Evolutionary conservation across 2,888 invertebrate genomes (phyloP), one percentile per base, ranked within the genome.

Genomic region (Yponomeuta cagnagella): DNA sequence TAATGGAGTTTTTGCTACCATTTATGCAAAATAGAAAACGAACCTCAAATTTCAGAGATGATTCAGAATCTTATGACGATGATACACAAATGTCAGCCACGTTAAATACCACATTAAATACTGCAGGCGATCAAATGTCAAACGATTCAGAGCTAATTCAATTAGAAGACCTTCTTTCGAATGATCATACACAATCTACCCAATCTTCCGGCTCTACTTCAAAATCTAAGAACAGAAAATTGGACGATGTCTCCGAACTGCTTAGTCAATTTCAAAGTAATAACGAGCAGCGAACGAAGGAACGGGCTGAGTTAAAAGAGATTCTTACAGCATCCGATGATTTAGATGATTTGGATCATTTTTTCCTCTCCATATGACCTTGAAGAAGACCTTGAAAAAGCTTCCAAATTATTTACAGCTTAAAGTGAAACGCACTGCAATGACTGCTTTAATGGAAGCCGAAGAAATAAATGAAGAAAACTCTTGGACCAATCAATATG

Each of bases 401-500:
- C 73, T 73, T 73, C 66, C 71, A n/a, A 63, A 65, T 71, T 73
- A 73, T 72, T 72, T 73, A 69, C 73, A 73, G 69, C 72, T 68
- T 68, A 64, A 73, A 72, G 71, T 72, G 65, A 72, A 73, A 73
- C 72, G 72, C 68, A 73, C 67, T 68, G 72, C 72, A 72, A 72
- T 73, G 70, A 73, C 64, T 65, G 73, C 71, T 73, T 65, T 73
- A 58, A 71, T 73, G 72, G 72, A 73, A 73, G 71, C 72, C 71
- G 72, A 73, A 70, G 72, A 73, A 73, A 68, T 73, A 72, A 72
- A 73, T 71, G 71, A 72, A 73, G 70, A 73, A 70, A 68, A 73
- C 68, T 72, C 70, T 63, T 73, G 72, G 72, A 72, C 72, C 69
- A 63, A 63, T 63, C 63, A 63, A 63, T 63, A 63, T 63, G 63